Percentiles rank a stretch among this genome's conserved stretches.
Evolutionary conservation across 2,888 invertebrate genomes (phyloP).

Genomic region (Conus canariensis): DNA sequence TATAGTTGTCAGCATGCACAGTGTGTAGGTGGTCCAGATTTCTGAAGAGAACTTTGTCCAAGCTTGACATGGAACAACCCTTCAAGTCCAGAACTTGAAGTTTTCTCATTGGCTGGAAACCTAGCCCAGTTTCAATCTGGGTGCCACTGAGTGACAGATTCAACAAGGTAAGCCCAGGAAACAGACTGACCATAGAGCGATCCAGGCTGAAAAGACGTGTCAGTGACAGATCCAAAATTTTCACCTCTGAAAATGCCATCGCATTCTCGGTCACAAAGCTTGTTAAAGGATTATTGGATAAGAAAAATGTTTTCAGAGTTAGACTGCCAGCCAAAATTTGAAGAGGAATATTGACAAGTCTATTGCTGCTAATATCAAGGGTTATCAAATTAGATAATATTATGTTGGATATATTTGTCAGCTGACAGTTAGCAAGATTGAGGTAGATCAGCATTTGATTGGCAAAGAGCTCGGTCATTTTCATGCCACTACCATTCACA

Average conservation of each 20-base stretch:
- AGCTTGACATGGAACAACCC: not conserved
- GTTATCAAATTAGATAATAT: too few species aligned
- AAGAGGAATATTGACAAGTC: not conserved
- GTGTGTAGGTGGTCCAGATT: not conserved
- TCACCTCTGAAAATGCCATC: too few species aligned
- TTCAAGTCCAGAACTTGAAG: slow-evolving; percentile 3
- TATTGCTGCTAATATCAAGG: too few species aligned
- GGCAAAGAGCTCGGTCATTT: not conserved
- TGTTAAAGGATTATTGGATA: not conserved
- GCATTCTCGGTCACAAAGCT: too few species aligned
- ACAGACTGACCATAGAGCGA: too few species aligned
- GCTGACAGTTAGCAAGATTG: not conserved
- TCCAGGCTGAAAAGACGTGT: too few species aligned
- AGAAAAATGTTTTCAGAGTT: not conserved
- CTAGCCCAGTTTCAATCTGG: not conserved
- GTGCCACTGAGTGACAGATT: too few species aligned
- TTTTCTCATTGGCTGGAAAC: not conserved
- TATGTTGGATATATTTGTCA: not conserved
- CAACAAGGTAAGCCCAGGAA: too few species aligned
- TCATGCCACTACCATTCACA: not conserved
- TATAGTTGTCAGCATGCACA: slow-evolving; percentile 23
- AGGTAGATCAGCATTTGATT: not conserved
- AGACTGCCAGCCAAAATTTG: not conserved
- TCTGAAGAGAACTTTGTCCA: not conserved
- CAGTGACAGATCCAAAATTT: too few species aligned